Evolutionary conservation across 2,797 vertebrate genomes (phyloP).

Genomic region (Rhinatrema bivittatum): DNA sequence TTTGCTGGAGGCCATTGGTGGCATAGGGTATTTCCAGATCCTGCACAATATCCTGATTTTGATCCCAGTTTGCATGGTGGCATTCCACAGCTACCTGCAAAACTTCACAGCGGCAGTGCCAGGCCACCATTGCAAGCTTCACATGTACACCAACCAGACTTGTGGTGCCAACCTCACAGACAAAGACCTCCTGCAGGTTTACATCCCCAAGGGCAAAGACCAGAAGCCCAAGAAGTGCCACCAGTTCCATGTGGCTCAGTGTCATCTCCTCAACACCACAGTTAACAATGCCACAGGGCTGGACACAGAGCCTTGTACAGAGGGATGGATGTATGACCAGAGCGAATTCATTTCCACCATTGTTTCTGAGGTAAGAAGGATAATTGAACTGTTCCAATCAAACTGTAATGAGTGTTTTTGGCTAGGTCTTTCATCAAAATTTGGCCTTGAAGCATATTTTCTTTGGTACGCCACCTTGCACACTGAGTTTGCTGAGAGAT

Average conservation of each 20-base stretch:
- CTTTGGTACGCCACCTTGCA: no score
- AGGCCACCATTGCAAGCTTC: conserved; percentile 52
- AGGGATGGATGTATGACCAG: conserved; percentile 72
- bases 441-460: no score
- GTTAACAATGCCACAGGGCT: not conserved
- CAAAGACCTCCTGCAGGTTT: conserved; percentile 37
- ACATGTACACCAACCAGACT: not conserved
- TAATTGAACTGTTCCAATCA: no score
- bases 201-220: conserved; percentile 41
- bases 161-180: conserved; percentile 22
- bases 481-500: no score
- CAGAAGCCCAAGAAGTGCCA: conserved; percentile 53
- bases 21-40: conserved; percentile 78
- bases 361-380: conserved; percentile 63
- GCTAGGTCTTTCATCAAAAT: no score
- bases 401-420: no score
- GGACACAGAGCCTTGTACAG: conserved; percentile 55
- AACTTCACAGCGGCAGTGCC: conserved; percentile 71
- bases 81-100: conserved; percentile 83
- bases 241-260: conserved; percentile 60
- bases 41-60: conserved; percentile 56
- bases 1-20: conserved; percentile 69
- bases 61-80: conserved; percentile 67
- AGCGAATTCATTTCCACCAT: conserved; percentile 68
- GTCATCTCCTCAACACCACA: conserved; percentile 58